Percentiles rank a stretch among this genome's conserved stretches.
Conservation (phyloP, 2,888 invertebrate genomes). For the Drosophila nr. perissopoda region DNA sequence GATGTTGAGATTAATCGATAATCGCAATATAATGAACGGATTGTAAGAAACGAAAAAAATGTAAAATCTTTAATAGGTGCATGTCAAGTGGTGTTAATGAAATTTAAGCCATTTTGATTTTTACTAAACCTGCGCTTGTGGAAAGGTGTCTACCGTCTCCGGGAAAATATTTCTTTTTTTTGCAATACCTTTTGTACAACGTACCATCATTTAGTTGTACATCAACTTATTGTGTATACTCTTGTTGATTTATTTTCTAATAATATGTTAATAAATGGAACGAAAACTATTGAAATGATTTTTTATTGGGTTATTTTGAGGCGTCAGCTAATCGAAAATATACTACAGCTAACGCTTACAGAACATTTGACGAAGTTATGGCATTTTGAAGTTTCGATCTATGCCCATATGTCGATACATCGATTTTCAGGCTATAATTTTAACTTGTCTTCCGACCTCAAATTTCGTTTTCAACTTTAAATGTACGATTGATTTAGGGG, state of each 20-base stretch:
- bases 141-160: background rate
- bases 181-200: background rate
- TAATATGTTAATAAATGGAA: background rate
- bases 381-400: too few relatives aligned
- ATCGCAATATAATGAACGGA: conserved; percentile 38
- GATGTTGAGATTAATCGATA: conserved; percentile 46
- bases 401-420: too few relatives aligned
- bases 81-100: background rate
- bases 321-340: background rate
- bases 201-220: too few relatives aligned
- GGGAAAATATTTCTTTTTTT: background rate
- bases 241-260: background rate
- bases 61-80: background rate
- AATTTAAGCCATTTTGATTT: background rate
- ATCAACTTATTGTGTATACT: background rate
- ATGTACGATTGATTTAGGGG: too few relatives aligned
- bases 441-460: too few relatives aligned
- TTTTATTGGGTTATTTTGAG: background rate
- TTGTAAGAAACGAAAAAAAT: conserved; percentile 24
- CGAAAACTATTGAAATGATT: background rate
- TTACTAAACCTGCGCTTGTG: background rate
- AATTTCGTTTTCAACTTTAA: too few relatives aligned
- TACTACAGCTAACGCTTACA: background rate
- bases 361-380: too few relatives aligned
- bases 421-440: too few relatives aligned